These are phyloP conservation scores for Petrolisthes cinctipes DNA, from an alignment of 2,888 invertebrate species.

Conservation along the genomic window DNA sequence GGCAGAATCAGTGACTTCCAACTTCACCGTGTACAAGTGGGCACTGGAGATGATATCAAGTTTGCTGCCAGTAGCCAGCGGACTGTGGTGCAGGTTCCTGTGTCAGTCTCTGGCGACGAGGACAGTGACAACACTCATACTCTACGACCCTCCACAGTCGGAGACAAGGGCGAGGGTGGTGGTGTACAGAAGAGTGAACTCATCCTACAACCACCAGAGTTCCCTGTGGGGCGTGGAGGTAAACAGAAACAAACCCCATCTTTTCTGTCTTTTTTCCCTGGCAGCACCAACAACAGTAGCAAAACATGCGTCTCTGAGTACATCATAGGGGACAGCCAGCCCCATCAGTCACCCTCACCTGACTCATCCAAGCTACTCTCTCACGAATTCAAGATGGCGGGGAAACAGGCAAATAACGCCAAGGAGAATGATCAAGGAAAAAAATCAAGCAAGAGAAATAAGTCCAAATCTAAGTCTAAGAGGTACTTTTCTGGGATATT, in stretches of 20 bases:
- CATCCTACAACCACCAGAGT: conserved; percentile 33
- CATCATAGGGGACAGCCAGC: conserved; percentile 42
- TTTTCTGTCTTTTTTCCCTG: conserved; percentile 21
- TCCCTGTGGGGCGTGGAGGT: background rate
- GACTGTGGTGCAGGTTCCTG: conserved; percentile 32
- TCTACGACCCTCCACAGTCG: background rate
- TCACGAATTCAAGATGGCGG: conserved; percentile 25
- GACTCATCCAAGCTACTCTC: conserved; percentile 6
- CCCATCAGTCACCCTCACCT: background rate
- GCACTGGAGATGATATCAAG: conserved; percentile 28
- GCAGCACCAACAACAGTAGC: background rate
- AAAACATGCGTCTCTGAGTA: conserved; percentile 46
- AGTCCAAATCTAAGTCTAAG: conserved; percentile 46
- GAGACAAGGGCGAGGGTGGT: background rate
- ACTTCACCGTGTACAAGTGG: conserved; percentile 43
- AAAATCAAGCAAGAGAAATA: conserved; percentile 47
- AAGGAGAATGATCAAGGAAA: background rate
- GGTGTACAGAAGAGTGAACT: conserved; percentile 36
- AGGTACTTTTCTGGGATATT: conserved; percentile 73
- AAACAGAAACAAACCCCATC: conserved; percentile 20
- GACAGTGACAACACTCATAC: conserved; percentile 11
- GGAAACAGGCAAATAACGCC: background rate
- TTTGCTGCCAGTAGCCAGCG: conserved; percentile 37
- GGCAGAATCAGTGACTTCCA: conserved; percentile 18
- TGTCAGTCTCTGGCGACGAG: conserved; percentile 33